Evolutionary conservation across 2,113 vertebrate species (phyloP).

Genomic region (Hystrix cristata): DNA sequence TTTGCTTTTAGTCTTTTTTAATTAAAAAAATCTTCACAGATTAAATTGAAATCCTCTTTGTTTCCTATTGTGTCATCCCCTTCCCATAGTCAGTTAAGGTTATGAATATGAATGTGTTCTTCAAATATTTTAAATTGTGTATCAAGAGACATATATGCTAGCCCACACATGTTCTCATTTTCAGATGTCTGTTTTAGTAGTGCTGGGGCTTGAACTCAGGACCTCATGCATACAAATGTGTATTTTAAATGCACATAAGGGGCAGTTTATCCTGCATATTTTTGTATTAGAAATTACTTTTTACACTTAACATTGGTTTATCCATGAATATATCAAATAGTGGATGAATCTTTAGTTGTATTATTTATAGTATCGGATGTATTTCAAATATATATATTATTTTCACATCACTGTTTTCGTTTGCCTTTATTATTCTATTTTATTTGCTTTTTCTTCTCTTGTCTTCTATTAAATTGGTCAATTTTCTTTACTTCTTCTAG

Average conservation of each 20-base stretch:
- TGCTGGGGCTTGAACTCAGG: no score
- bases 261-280: not conserved
- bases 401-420: not conserved
- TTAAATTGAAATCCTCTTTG: slow-evolving; percentile 1
- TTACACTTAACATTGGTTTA: not conserved
- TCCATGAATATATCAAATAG: not conserved
- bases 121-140: not conserved
- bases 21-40: not conserved
- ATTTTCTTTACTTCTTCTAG: slow-evolving; percentile 34
- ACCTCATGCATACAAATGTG: not conserved
- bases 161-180: not conserved
- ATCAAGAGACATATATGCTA: not conserved
- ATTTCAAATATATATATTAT: not conserved
- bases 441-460: not conserved
- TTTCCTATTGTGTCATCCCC: not conserved
- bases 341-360: not conserved
- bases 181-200: not conserved
- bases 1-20: slow-evolving; percentile 42
- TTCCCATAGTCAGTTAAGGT: not conserved
- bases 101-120: not conserved
- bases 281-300: slow-evolving; percentile 1
- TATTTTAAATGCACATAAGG: not conserved
- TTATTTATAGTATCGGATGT: slow-evolving; percentile 8
- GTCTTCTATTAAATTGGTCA: not conserved
- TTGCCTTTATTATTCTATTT: not conserved